Base-by-base conservation (phyloP, 2,888 invertebrate species). In the Choristoneura rosaceana region DNA sequence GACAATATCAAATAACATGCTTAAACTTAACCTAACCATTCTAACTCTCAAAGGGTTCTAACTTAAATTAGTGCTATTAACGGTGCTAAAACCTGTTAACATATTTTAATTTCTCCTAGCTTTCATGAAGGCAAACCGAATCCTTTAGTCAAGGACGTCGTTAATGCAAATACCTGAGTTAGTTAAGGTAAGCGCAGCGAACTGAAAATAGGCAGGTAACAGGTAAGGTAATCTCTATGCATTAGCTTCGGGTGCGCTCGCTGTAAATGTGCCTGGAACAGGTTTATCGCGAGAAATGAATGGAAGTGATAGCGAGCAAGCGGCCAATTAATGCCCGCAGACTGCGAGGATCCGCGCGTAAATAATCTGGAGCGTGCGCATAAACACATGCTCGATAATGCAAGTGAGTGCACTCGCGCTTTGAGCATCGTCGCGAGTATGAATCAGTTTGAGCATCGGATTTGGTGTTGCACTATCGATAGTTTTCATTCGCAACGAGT, bases 351-450 rank as follows among this genome's bases (percentile, higher is more conserved):
- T 84, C 85, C 82, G 86, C 86, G 84, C 87, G 85, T 91, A 90
- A 91, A 91, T 92, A 91, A 91, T 88, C 87, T 84, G 89, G 88
- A 87, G 88, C 90, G 87, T 86, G 90, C 91, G 91, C 91, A 90
- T 83, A 82, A 84, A 83, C 82, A 63, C 59, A 71, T 33, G 68
- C 17, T 43, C 69, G 47, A 67, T 71, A 58, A 59, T 17, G 41
- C 33, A 43, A 43, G 14, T 55, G 52, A 58, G 64, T 33, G 63
- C 41, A 7, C 64, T 41, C 17, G 34, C 15, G 41, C 15, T 41
- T 38, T 41, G n/a, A 41, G 41, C 4, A 15, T 41, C 59, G 25
- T 55, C 55, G 55, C 3, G 55, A 12, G 25, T 25, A 25, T 25
- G 10, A 55, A 12, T 52, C 15, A 9, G 17, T 17, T 17, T 25